Base-by-base conservation (phyloP, 2,888 invertebrate species). In the Sinelater perroti region DNA sequence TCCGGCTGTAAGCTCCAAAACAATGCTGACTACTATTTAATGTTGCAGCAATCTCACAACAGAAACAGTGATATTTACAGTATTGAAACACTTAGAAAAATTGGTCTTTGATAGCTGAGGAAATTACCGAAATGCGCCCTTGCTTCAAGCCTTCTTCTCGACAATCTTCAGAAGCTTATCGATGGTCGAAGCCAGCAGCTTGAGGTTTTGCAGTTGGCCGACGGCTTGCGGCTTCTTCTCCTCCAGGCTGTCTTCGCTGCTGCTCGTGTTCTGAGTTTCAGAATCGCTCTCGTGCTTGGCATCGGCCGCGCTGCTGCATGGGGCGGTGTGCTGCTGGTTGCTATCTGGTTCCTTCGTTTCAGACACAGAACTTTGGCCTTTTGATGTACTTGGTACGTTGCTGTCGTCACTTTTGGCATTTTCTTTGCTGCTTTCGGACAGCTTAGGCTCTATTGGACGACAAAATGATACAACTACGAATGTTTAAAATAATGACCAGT, bases 161-260 rank as follows among this genome's bases (percentile, higher is more conserved):
- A 77, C 72, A 60, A 78, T 72, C 64, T 70, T 71, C 52, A 76
- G 69, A 60, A 79, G 70, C 69, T 78, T 78, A 50, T 71, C 75
- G 58, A 79, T 73, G 53, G 76, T 74, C 58, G 73, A 70, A 56
- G 73, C 74, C 56, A 78, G 67, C 49, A 78, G 65, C 20, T 61
- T 61, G 16, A 78, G 63, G 64, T 76, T 70, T 47, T 72, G 72
- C 56, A 75, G 60, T 42, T 73, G 72, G 58, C 71, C 70, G 46
- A 61, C 63, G 10, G 61, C 51, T 53, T 65, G 67, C 16, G 62
- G 63, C 36, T 67, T 67, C 40, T 71, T 69, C 13, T 71, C 72
- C 8, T 72, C 71, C 10, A 63, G 62, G 57, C 69, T 71, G 45
- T 69, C 68, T 30, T 75, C 72, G 46, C 70, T 70, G 51, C 69